A percentile compares a stretch with the other conserved stretches of the same genome.
phyloP scores from a whole-genome alignment of 2,113 vertebrate species.

The Rhinopithecus roxellana region DNA sequence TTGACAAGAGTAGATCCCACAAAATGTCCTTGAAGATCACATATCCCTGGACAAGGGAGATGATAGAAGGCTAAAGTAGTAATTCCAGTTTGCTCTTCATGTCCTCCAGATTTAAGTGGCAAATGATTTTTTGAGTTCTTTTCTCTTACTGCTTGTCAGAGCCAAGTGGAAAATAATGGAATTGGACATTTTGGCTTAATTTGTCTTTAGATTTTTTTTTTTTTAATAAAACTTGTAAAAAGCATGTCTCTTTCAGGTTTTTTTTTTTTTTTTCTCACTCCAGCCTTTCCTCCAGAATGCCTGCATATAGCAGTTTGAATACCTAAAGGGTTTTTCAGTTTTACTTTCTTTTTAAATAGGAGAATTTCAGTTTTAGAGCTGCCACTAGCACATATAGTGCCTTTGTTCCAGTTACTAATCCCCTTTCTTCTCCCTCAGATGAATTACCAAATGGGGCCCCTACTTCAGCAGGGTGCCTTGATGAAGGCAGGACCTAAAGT shows the following conservation, averaged over 20 bases:
- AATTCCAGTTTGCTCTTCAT: background rate
- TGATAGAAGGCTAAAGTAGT: background rate
- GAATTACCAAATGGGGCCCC: background rate
- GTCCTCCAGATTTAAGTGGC: background rate
- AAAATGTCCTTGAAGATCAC: background rate
- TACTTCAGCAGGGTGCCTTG: background rate
- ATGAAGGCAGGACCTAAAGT: background rate
- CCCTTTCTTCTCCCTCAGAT: fast-evolving
- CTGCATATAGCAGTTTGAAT: background rate
- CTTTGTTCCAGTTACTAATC: background rate
- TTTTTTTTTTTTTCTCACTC: background rate
- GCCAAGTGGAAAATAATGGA: slow-evolving; percentile 13
- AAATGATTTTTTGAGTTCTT: background rate
- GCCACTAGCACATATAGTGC: background rate
- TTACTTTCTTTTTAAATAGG: slow-evolving; percentile 8
- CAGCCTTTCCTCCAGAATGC: background rate
- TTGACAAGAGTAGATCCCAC: background rate
- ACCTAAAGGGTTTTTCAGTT: background rate
- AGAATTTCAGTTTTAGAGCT: background rate
- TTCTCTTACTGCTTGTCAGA: background rate
- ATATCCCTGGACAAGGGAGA: background rate
- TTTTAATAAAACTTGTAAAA: slow-evolving; percentile 15
- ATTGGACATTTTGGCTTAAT: slow-evolving; percentile 37
- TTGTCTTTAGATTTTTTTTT: background rate
- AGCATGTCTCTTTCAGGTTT: background rate